Evolutionary conservation across 2,888 invertebrate genomes (phyloP), one percentile per base, ranked within the genome.

Genomic region (Muscina levida): DNA sequence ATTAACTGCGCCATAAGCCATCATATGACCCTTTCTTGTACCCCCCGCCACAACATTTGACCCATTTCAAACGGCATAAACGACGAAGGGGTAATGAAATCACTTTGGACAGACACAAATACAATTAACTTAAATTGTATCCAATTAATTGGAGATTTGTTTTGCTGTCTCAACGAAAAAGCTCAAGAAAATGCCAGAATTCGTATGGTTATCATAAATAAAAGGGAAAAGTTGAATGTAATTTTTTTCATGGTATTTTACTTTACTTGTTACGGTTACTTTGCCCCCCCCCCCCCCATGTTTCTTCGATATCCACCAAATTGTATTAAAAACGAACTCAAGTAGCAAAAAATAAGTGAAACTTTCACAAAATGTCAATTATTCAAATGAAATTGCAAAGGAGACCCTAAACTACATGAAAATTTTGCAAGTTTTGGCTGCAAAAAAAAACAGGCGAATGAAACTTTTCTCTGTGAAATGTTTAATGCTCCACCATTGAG

Each of bases 31-130:
- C 72, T 31, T 8, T 31, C 31, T 31, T 8, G 31, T n/a, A n/a
- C n/a, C n/a, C n/a, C n/a, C n/a, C n/a, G n/a, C n/a, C n/a, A n/a
- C n/a, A n/a, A n/a, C n/a, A n/a, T n/a, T n/a, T n/a, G 68, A 77
- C 81, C 81, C 81, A 74, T 81, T 77, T 81, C 81, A 81, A 72
- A 72, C 51, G n/a, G n/a, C n/a, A n/a, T 62, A 8, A 31, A 8
- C 42, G 37, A 15, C 22, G 15, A 19, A 62, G 17, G 24, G 15
- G 59, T 73, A 77, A 73, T 67, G 56, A 80, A 75, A 81, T 71
- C 51, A 17, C 3, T 13, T 6, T 15, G 8, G 19, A 3, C 22
- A 24, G 62, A 62, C 42, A 39, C 2, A 19, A 62, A 39, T 42
- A n/a, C 71, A 81, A 77, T 77, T 74, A 77, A 74, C 46, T 67